These are phyloP conservation scores for Myotis planiceps DNA, from an alignment of 2,797 vertebrate genomes.

Conservation along the genomic window DNA sequence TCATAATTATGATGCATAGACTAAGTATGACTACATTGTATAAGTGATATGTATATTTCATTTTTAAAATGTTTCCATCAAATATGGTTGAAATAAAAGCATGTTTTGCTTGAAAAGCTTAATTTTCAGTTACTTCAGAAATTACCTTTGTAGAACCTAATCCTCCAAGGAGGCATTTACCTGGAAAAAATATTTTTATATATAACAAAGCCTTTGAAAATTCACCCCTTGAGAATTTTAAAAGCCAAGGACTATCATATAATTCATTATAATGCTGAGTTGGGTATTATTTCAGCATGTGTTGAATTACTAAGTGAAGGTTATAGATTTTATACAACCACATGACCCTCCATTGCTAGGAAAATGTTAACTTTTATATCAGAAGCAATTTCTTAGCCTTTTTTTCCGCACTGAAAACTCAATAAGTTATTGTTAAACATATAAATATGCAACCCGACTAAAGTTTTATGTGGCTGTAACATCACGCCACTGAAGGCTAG, in stretches of 20 bases:
- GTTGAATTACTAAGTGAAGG: neutral
- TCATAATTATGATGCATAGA: neutral
- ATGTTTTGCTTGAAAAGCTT: slow-evolving; percentile 10
- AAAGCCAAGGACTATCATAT: neutral
- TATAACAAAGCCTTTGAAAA: neutral
- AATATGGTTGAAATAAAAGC: slow-evolving; percentile 25
- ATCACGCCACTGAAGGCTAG: neutral
- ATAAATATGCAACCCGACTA: neutral
- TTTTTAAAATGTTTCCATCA: neutral
- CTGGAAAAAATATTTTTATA: neutral
- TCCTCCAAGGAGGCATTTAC: neutral
- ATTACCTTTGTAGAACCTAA: neutral
- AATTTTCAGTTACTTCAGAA: slow-evolving; percentile 7
- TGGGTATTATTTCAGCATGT: neutral
- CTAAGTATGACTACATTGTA: neutral
- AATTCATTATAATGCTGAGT: neutral
- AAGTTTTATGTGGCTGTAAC: neutral
- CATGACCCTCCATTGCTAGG: neutral
- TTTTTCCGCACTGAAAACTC: neutral
- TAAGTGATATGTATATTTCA: neutral
- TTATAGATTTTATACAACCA: neutral
- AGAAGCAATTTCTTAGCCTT: neutral
- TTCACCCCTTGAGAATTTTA: neutral
- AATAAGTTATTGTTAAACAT: neutral
- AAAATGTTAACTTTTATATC: neutral